phyloP scores from a whole-genome alignment of 2,797 vertebrate species.

The Gobionotothen gibberifrons region DNA sequence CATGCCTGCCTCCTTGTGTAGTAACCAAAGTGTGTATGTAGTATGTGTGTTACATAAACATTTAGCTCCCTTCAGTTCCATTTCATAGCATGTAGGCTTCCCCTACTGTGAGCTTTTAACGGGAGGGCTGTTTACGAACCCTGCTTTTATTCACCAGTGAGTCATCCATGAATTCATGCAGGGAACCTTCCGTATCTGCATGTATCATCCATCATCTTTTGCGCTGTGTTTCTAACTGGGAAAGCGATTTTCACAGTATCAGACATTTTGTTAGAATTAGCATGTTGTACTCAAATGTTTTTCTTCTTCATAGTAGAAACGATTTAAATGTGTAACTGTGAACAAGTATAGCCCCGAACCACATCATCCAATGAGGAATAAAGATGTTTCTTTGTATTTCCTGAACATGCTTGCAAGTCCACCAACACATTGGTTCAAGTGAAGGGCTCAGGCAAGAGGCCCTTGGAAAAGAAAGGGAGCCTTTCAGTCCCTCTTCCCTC shows the following conservation, averaged over 20 bases:
- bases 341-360: conserved; percentile 43
- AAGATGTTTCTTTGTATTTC: conserved; percentile 71
- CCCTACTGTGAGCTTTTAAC: conserved; percentile 6
- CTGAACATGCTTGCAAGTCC: conserved; percentile 39
- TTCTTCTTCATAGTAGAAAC: not conserved
- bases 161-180: conserved; percentile 20
- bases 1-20: conserved; percentile 27
- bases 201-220: not conserved
- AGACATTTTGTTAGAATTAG: conserved; percentile 10
- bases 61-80: conserved; percentile 31
- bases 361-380: conserved; percentile 50
- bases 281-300: conserved; percentile 8
- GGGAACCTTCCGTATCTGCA: not conserved
- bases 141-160: conserved; percentile 28
- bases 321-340: conserved; percentile 15
- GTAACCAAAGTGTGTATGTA: conserved; percentile 14
- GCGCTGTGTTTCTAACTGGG: not conserved
- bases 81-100: conserved; percentile 27
- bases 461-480: conserved; percentile 68
- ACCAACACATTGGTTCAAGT: conserved; percentile 42
- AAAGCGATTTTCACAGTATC: not conserved
- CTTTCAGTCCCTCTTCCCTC: conserved; percentile 64
- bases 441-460: conserved; percentile 60
- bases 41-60: conserved; percentile 37
- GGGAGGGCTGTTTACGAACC: not conserved